phyloP scores from a whole-genome alignment of 2,113 vertebrate genomes.

The Coryphaenoides rupestris region DNA sequence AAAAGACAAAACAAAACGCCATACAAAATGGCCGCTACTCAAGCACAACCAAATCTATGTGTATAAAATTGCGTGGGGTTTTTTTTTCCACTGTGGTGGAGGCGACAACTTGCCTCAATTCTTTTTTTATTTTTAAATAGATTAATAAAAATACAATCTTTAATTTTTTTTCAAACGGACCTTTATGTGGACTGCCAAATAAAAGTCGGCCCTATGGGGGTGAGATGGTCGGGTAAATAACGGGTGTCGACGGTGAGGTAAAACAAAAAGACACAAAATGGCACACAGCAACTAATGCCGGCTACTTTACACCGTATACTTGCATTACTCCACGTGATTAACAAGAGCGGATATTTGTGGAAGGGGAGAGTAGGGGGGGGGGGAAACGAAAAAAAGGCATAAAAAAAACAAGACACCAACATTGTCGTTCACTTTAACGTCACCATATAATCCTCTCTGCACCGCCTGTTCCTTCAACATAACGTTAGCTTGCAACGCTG shows the following conservation, averaged over 20 bases:
- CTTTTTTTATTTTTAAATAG: constrained; percentile 92
- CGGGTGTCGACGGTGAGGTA: constrained; percentile 74
- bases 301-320: constrained; percentile 94
- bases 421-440: constrained; percentile 62
- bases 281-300: constrained; percentile 96
- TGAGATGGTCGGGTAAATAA: constrained; percentile 74
- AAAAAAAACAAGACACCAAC: constrained; percentile 32
- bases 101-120: constrained; percentile 83
- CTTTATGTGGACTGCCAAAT: constrained; percentile 86
- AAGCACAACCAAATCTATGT: constrained; percentile 96
- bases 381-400: constrained; percentile 38
- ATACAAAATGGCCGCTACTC: constrained; percentile 97
- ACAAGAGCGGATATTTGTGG: constrained; percentile 84
- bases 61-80: constrained; percentile 92
- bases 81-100: constrained; percentile 81
- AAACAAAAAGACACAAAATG: constrained; percentile 64
- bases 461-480: constrained; percentile 40
- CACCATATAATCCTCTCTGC: constrained; percentile 67
- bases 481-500: constrained; percentile 68
- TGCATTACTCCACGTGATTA: constrained; percentile 95
- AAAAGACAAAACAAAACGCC: constrained; percentile 65
- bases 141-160: constrained; percentile 99
- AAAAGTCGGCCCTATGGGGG: constrained; percentile 78
- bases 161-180: constrained; percentile 82
- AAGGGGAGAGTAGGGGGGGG: background rate